These are phyloP conservation scores for Cyprinodon tularosa DNA, from an alignment of 2,113 vertebrate species.

Conservation along the genomic window DNA sequence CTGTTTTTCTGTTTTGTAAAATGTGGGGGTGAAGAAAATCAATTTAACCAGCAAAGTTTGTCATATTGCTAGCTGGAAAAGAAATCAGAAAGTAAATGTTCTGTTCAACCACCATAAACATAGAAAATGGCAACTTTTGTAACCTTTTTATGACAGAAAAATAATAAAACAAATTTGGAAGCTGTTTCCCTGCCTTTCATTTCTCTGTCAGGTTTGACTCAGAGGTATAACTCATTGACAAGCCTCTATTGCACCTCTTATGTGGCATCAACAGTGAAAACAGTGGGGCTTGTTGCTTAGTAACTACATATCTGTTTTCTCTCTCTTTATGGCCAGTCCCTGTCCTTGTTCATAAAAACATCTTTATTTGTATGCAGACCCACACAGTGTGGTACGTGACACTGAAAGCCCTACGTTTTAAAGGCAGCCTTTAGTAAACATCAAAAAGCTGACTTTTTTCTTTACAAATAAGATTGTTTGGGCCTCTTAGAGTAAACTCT, in stretches of 20 bases:
- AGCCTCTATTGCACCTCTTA: slow-evolving; percentile 23
- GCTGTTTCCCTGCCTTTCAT: background rate
- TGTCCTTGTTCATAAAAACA: slow-evolving; percentile 65
- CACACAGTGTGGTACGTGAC: slow-evolving; percentile 3
- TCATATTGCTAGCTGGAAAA: background rate
- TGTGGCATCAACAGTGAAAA: slow-evolving; percentile 27
- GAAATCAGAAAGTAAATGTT: background rate
- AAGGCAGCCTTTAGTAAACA: background rate
- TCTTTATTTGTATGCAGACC: background rate
- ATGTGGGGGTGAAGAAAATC: background rate
- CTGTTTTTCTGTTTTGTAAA: no score
- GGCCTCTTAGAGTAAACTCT: background rate
- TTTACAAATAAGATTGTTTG: slow-evolving; percentile 12
- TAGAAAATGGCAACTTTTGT: background rate
- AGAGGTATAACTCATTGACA: slow-evolving; percentile 9
- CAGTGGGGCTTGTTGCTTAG: slow-evolving; percentile 68
- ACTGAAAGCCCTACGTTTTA: slow-evolving; percentile 24
- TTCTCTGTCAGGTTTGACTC: slow-evolving; percentile 12
- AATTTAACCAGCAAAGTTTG: no score
- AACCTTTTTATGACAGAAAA: background rate
- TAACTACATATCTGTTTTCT: slow-evolving; percentile 48
- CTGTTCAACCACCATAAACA: background rate
- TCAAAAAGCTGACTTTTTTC: slow-evolving; percentile 4
- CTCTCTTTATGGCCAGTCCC: slow-evolving; percentile 34
- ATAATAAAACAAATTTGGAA: background rate